A percentile compares a stretch with the other conserved stretches of the same genome.
phyloP scores from a whole-genome alignment of 2,797 vertebrate genomes.

The Cheirogaleus major region DNA sequence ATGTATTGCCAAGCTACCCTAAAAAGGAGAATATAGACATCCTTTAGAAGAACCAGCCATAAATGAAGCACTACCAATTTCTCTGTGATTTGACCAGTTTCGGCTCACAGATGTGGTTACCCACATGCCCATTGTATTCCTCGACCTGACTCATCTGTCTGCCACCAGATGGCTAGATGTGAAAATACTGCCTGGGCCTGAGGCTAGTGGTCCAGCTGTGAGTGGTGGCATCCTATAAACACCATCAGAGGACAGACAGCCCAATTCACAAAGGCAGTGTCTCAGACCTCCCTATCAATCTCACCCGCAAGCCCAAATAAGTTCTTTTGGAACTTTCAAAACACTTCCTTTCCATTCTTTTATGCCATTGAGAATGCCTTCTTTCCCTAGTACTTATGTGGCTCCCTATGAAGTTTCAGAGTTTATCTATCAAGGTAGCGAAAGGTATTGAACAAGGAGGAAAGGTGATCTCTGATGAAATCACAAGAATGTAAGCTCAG shows the following conservation, averaged over 20 bases:
- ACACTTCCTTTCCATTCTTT: neutral
- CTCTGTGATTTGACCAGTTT: conserved; percentile 7
- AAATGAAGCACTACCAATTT: neutral
- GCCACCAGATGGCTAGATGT: neutral
- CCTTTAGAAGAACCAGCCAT: neutral
- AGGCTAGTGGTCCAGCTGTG: neutral
- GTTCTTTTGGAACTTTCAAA: neutral
- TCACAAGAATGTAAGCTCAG: neutral
- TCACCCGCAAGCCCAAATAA: neutral
- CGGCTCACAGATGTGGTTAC: neutral
- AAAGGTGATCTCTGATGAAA: neutral
- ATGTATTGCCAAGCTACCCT: neutral
- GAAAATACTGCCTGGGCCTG: neutral
- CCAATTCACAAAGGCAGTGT: neutral
- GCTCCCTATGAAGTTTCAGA: neutral
- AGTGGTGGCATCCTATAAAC: neutral
- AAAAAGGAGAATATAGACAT: neutral
- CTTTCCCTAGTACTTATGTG: neutral
- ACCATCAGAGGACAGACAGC: neutral
- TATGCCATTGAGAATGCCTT: neutral
- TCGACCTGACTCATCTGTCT: neutral
- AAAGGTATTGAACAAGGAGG: neutral
- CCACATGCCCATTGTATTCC: neutral
- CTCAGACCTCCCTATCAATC: neutral
- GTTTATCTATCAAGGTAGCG: neutral